phyloP scores from a whole-genome alignment of 2,888 invertebrate species.

The Julus scanicus region DNA sequence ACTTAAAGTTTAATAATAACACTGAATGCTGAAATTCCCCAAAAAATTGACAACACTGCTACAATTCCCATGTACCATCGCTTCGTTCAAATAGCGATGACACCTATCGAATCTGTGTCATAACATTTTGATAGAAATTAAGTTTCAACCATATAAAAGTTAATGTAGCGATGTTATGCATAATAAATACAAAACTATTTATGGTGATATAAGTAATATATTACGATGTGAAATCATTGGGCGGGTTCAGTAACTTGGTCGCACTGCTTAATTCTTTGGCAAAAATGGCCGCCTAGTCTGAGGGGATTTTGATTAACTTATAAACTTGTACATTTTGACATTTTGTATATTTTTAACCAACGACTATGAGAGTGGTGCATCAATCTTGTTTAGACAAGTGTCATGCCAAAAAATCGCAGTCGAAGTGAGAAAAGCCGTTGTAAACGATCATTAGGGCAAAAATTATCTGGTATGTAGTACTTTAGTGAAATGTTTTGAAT shows the following conservation, averaged over 20 bases:
- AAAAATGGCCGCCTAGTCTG: not conserved
- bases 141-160: no score
- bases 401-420: constrained; percentile 46
- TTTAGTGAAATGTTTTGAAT: not conserved
- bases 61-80: not conserved
- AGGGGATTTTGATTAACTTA: not conserved
- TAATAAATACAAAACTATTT: no score
- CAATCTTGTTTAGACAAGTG: not conserved
- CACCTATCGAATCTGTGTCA: no score
- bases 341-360: not conserved
- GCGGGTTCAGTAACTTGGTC: not conserved
- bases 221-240: not conserved
- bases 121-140: no score
- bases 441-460: constrained; percentile 25
- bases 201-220: not conserved
- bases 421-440: constrained; percentile 16
- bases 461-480: not conserved
- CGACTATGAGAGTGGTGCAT: not conserved
- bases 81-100: not conserved
- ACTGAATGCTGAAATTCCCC: no score
- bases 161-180: no score
- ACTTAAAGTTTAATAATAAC: no score
- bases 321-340: not conserved
- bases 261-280: not conserved
- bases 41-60: not conserved